phyloP scores from a whole-genome alignment of 64 coral and sea anemone species.

The Montipora capricornis region DNA sequence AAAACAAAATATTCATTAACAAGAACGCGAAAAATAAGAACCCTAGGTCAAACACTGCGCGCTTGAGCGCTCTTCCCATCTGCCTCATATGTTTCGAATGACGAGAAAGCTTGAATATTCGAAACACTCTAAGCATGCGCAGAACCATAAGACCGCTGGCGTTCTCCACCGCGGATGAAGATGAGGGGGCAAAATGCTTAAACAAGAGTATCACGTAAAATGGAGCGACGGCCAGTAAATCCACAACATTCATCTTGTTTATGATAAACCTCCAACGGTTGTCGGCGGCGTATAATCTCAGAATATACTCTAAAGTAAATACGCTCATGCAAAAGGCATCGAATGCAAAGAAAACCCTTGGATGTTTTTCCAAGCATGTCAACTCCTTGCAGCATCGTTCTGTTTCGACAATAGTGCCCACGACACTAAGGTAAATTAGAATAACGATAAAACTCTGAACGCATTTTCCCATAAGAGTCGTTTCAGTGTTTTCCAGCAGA shows the following conservation, averaged over 20 bases:
- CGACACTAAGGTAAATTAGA: constrained; percentile 80
- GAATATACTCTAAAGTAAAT: constrained; percentile 71
- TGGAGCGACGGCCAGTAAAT: constrained; percentile 76
- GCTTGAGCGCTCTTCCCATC: constrained; percentile 66
- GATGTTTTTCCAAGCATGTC: constrained; percentile 49
- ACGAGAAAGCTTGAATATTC: constrained; percentile 75
- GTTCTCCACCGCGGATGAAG: constrained; percentile 31
- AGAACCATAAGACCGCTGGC: constrained; percentile 58
- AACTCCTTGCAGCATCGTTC: constrained; percentile 37
- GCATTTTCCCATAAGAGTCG: constrained; percentile 23
- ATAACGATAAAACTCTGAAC: constrained; percentile 56
- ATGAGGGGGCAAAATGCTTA: background rate
- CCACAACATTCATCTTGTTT: constrained; percentile 75
- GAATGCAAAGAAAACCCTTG: constrained; percentile 42
- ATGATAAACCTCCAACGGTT: constrained; percentile 42
- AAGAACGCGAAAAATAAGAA: constrained; percentile 75
- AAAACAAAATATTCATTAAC: constrained; percentile 66
- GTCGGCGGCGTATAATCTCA: constrained; percentile 61
- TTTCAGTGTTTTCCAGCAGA: constrained; percentile 69
- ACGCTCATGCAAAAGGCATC: constrained; percentile 70
- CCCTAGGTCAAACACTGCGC: constrained; percentile 61
- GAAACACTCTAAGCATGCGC: constrained; percentile 75
- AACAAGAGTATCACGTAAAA: constrained; percentile 70
- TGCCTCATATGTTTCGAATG: constrained; percentile 70
- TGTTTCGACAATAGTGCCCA: constrained; percentile 66